Conservation (phyloP, 2,113 vertebrate species). For the Indicator maculatus region DNA sequence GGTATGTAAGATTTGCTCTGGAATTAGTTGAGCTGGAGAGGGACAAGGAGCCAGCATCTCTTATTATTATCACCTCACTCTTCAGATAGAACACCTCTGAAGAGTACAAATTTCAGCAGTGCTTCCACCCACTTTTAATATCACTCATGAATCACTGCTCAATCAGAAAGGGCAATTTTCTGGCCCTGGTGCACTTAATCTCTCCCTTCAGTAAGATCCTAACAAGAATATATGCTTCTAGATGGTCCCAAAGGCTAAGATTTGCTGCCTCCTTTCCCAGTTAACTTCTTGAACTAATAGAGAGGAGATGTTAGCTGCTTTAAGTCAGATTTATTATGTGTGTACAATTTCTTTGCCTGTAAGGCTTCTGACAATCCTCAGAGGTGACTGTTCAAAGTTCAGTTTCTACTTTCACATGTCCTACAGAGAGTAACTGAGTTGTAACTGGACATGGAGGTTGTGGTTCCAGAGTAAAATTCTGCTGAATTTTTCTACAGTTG, state of each 20-base stretch:
- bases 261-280: background rate
- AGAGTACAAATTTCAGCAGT: background rate
- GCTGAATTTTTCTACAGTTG: background rate
- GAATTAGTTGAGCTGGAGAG: conserved; percentile 26
- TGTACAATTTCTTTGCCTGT: background rate
- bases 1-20: background rate
- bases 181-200: background rate
- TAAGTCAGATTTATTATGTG: background rate
- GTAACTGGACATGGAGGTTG: background rate
- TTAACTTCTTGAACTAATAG: background rate
- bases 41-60: background rate
- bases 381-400: background rate
- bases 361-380: background rate
- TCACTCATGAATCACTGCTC: background rate
- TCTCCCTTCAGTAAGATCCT: background rate
- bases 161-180: background rate
- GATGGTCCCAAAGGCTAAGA: background rate
- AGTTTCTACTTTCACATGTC: background rate
- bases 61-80: conserved; percentile 2
- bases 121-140: conserved; percentile 11
- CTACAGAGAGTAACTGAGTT: background rate
- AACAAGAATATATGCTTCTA: background rate
- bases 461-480: background rate
- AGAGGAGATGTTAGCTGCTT: background rate
- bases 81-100: conserved; percentile 12